Base-by-base conservation (phyloP, 2,113 vertebrate genomes). In the Formicarius rufipectus region DNA sequence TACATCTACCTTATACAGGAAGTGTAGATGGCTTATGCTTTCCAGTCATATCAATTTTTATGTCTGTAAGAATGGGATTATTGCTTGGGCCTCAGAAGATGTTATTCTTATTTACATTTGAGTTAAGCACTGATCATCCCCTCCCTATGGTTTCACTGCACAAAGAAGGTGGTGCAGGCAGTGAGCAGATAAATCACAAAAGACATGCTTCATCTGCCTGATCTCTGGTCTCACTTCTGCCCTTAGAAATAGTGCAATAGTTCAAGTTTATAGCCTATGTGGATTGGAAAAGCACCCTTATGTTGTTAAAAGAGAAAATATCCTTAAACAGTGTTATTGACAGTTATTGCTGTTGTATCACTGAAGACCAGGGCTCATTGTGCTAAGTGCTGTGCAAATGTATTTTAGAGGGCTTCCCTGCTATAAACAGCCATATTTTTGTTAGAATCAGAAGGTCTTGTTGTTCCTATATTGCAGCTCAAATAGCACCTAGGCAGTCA, bases 201-300 rank as follows among this genome's bases (percentile, higher is more conserved):
- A 90, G 90, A 74, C 85, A 90, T 2, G 25, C 82, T 95, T 91
- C 87, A 55, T 93, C 87, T 96, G 91, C 71, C 79, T 94, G 78
- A 91, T 95, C 91, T 95, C 93, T 94, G 75, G 24, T 92, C 93
- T 88, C 87, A 77, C 87, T 93, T 89, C 84, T 94, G 89, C 89
- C 94, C 93, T 91, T 73, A 62, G 89, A 87, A 95, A 94, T 62
- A 82, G 66, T 69, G 81, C 87, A 91, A 33, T 92, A 92, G 94
- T 87, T 93, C 84, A 94, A 42, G 62, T 93, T 95, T 89, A 95
- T 89, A 82, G 87, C 80, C 81, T 91, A 84, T 68, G 55, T 52
- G 84, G 74, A 92, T 93, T 89, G 85, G 75, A 81, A 93, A 95
- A 95, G 80, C n/a, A 87, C 73, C 68, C 55, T 88, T 42, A 74